A percentile compares a stretch with the other conserved stretches of the same genome.
phyloP scores from a whole-genome alignment of 2,113 vertebrate species.

The Macaca fascicularis region DNA sequence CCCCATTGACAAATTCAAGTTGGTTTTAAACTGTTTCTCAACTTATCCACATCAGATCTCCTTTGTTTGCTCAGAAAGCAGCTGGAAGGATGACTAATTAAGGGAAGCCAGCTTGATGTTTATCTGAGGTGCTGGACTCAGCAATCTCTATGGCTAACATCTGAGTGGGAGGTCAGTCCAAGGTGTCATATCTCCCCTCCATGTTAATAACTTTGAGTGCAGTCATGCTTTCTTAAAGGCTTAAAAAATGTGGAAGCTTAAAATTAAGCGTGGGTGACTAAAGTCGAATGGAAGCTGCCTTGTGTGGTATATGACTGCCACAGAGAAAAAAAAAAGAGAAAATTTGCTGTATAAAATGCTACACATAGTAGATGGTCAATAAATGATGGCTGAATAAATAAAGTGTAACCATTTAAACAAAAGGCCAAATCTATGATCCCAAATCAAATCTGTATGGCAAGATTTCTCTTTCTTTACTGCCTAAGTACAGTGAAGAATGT shows the following conservation, averaged over 20 bases:
- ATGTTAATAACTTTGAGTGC: not conserved
- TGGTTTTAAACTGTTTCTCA: not conserved
- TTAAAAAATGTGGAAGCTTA: not conserved
- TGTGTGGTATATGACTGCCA: not conserved
- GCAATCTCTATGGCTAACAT: not conserved
- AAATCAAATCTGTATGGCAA: not conserved
- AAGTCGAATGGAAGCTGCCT: not conserved
- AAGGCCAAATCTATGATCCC: not conserved
- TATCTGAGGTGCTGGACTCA: not conserved
- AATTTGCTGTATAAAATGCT: not conserved
- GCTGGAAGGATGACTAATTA: not conserved
- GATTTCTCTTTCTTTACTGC: not conserved
- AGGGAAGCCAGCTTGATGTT: not conserved
- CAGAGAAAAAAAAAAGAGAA: not conserved
- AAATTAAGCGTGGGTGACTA: not conserved
- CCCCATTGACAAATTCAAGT: not conserved
- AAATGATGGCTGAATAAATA: not conserved
- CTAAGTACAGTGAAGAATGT: not conserved
- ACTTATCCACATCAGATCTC: not conserved
- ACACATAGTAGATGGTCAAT: not conserved
- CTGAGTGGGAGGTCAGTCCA: not conserved
- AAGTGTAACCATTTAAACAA: not conserved
- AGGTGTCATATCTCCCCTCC: not conserved
- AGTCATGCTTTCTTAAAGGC: not conserved
- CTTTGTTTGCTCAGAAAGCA: slow-evolving; percentile 6